A percentile compares a stretch with the other conserved stretches of the same genome.
phyloP scores from a whole-genome alignment of 2,888 invertebrate genomes.

The Meteorus colon region DNA sequence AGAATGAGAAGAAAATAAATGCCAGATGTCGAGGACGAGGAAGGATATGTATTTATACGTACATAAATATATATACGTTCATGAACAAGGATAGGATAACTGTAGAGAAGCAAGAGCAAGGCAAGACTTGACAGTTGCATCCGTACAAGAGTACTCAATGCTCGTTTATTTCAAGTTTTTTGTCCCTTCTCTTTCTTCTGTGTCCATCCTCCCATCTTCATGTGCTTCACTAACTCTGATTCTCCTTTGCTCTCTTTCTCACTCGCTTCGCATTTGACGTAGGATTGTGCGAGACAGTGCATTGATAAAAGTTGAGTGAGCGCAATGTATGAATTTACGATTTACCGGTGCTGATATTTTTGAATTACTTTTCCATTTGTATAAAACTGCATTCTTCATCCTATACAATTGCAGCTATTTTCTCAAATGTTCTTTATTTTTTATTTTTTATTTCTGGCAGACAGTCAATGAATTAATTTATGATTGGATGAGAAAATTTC shows the following conservation, averaged over 20 bases:
- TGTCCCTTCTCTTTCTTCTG: neutral
- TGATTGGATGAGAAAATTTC: neutral
- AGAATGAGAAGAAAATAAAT: conserved; percentile 18
- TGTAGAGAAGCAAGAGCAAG: conserved; percentile 11
- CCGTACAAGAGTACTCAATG: conserved; percentile 21
- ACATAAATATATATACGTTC: neutral
- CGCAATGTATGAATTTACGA: neutral
- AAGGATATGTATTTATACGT: neutral
- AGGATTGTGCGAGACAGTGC: neutral
- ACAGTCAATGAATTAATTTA: neutral
- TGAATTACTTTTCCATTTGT: neutral
- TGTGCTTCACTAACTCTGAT: neutral
- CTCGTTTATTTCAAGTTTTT: conserved; percentile 29
- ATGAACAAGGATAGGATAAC: conserved; percentile 27
- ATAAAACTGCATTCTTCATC: neutral
- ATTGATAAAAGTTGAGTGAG: neutral
- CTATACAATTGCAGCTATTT: neutral
- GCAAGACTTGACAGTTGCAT: conserved; percentile 20
- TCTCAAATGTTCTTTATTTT: neutral
- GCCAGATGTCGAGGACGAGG: conserved; percentile 11
- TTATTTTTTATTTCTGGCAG: no score
- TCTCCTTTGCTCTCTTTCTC: neutral
- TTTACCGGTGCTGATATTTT: neutral
- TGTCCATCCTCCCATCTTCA: conserved; percentile 3
- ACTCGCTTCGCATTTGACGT: neutral